Percentiles rank a stretch among this genome's conserved stretches.
Conservation (phyloP, 2,888 invertebrate genomes). For the Andrena hattorfiana region DNA sequence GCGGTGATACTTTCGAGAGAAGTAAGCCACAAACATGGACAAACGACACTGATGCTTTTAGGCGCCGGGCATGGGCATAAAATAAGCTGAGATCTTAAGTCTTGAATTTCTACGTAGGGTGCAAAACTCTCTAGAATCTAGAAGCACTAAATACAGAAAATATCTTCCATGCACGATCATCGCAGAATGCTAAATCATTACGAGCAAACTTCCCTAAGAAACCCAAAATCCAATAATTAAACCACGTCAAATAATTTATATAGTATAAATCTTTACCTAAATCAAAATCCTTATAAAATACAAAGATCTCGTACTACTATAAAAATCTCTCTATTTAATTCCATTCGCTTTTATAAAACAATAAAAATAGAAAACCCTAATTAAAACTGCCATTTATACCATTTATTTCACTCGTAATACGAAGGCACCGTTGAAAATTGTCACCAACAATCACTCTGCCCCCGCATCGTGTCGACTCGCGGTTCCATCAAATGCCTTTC, state of each 20-base stretch:
- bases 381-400: background rate
- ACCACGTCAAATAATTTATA: no score
- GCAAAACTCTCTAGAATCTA: no score
- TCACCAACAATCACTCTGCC: background rate
- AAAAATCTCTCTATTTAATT: background rate
- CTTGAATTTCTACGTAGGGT: background rate
- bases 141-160: no score
- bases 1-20: constrained; percentile 9
- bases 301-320: no score
- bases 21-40: constrained; percentile 1
- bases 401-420: background rate
- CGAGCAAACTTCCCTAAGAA: no score
- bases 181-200: no score
- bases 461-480: background rate
- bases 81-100: background rate
- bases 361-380: background rate
- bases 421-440: background rate
- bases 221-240: no score
- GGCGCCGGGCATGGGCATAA: background rate
- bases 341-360: background rate
- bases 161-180: no score
- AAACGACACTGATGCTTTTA: background rate
- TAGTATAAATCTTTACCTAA: no score
- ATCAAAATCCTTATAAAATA: no score
- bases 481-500: background rate